Evolutionary conservation across 2,888 invertebrate species (phyloP), one percentile per base, ranked within the genome.

Genomic region (Bellardia bayeri): DNA sequence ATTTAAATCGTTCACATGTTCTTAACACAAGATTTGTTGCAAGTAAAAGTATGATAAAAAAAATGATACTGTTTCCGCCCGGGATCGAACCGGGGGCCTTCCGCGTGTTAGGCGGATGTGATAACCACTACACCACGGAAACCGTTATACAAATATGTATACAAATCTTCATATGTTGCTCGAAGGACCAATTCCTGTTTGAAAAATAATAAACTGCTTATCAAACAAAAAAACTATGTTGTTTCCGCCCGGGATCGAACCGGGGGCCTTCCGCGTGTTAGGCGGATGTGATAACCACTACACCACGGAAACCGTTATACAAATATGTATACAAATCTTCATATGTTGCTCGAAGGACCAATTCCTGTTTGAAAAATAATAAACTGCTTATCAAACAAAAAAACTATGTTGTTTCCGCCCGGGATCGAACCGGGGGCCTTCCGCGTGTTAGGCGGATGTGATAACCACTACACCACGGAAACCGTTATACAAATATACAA

Each of bases 251-350:
- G 93, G 94, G 93, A 92, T 93, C 93, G 94, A 94, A 94, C 94
- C 94, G 94, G 93, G 94, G 94, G 93, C 94, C 94, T 94, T 93
- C 93, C 93, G 94, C 94, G 94, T 94, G 94, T 94, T 92, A 94
- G 93, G 94, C 93, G 93, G 93, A 94, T 93, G 93, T 94, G 94
- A 94, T 94, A 94, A 94, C 92, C 94, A 90, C 92, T 94, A 92
- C 93, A 94, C 93, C 92, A 92, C 93, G 91, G 92, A 93, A 93
- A 92, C 93, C 1, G 4, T 23, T 23, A 23, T 23, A 23, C 23
- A n/a, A n/a, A n/a, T n/a, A n/a, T n/a, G n/a, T n/a, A n/a, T n/a
- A n/a, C n/a, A n/a, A n/a, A n/a, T n/a, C n/a, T n/a, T n/a, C n/a
- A n/a, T n/a, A n/a, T n/a, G 23, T 23, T 23, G 49, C 13, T 49